Conservation (phyloP, 2,888 invertebrate species). For the Oxytorus armatus region DNA sequence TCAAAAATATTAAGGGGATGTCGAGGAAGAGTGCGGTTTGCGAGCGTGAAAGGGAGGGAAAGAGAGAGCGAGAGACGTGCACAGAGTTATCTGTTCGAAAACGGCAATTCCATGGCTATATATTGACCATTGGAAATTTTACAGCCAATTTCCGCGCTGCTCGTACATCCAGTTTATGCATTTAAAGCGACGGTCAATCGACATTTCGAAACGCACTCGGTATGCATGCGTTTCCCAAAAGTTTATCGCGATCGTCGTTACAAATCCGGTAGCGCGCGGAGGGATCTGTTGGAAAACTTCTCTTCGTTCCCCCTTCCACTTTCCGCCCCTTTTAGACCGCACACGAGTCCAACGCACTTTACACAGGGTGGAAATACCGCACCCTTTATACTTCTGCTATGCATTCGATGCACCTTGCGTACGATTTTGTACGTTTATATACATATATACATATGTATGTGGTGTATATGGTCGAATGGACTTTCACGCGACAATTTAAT, state of each 20-base stretch:
- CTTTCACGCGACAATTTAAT: slow-evolving; percentile 78
- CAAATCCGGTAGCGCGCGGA: slow-evolving; percentile 68
- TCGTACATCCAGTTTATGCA: slow-evolving; percentile 71
- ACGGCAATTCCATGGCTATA: slow-evolving; percentile 23
- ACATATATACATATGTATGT: slow-evolving; percentile 48
- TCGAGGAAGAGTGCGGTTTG: neutral
- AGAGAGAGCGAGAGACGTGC: slow-evolving; percentile 16
- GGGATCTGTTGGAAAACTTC: slow-evolving; percentile 31
- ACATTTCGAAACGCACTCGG: slow-evolving; percentile 71
- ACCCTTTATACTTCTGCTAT: slow-evolving; percentile 28
- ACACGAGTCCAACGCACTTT: slow-evolving; percentile 29
- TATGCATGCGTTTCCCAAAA: slow-evolving; percentile 68
- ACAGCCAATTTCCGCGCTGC: slow-evolving; percentile 71
- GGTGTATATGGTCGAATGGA: slow-evolving; percentile 22
- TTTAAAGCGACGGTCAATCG: slow-evolving; percentile 72
- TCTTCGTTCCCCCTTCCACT: too few relatives aligned
- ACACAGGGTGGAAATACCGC: neutral
- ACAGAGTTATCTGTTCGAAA: slow-evolving; percentile 41
- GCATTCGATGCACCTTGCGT: slow-evolving; percentile 22
- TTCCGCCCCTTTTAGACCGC: slow-evolving; percentile 11
- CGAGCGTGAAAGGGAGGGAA: neutral
- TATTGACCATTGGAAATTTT: slow-evolving; percentile 67
- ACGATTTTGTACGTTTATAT: slow-evolving; percentile 64
- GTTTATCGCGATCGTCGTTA: slow-evolving; percentile 77
- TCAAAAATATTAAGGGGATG: slow-evolving; percentile 19